Base-by-base conservation (phyloP, 2,888 invertebrate species). In the Poecilus cupreus region DNA sequence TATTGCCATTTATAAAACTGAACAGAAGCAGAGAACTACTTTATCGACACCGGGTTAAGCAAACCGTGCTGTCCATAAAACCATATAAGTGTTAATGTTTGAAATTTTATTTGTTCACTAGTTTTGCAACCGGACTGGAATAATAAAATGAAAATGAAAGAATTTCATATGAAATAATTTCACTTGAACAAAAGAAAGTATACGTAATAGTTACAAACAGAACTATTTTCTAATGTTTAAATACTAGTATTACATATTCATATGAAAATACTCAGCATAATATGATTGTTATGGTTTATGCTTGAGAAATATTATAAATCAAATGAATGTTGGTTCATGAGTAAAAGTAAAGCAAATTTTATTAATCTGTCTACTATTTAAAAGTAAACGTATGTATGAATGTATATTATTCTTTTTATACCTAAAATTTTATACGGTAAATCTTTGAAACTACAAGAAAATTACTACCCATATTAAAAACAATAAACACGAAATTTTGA, bases 91-190 rank as follows among this genome's bases (percentile, higher is more conserved):
- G 43, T n/a, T 43, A 43, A 43, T 43, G 60, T 26, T 60, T 60
- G 13, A 60, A 60, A 60, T 60, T 60, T 60, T 60, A 60, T 60
- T 60, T 60, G 24, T 60, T 26, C n/a, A 22, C n/a, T 13, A 13
- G 13, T 60, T 60, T 60, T 26, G 60, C 60, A 60, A 60, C 11
- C 20, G 22, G n/a, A 60, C 60, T 60, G 8, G 60, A 60, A 60
- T 60, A 60, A 60, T 60, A 60, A 60, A 60, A 60, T n/a, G 26
- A 60, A 49, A 60, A 60, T 60, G 24, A 60, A 60, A 60, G 60
- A 60, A 60, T 60, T 60, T 60, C 26, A 24, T 60, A n/a, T 24
- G 43, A 3, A 60, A 60, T 60, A 60, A 24, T 60, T 60, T 60
- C 60, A 26, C 26, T 60, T 26, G 60, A 60, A 32, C 60, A 60